phyloP scores from a whole-genome alignment of 2,888 invertebrate species.

The Callyntrura guangdongensis region DNA sequence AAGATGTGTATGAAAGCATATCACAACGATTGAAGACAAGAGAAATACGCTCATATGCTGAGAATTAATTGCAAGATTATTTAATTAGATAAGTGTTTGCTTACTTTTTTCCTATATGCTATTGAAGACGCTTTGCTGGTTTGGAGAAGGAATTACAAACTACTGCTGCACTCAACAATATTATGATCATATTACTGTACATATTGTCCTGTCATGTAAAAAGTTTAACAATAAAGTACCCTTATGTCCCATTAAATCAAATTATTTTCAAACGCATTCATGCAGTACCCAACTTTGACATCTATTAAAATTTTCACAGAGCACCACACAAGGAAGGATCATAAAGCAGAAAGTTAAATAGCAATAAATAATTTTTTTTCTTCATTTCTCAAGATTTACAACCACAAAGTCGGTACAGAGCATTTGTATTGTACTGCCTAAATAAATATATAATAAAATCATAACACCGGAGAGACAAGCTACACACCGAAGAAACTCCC shows the following conservation, averaged over 20 bases:
- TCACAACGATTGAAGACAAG: no score
- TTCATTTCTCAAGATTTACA: slow-evolving; percentile 41
- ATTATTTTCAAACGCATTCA: slow-evolving; percentile 30
- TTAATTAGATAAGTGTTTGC: no score
- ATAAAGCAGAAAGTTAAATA: background rate
- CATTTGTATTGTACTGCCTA: background rate
- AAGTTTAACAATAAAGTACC: background rate
- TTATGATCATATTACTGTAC: no score
- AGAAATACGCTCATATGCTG: no score
- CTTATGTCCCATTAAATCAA: slow-evolving; percentile 49
- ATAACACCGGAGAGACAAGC: slow-evolving; percentile 19
- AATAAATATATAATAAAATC: slow-evolving; percentile 49
- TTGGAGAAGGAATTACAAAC: background rate
- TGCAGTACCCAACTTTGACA: slow-evolving; percentile 23
- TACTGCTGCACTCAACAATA: no score
- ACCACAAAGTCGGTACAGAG: background rate
- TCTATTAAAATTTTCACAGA: slow-evolving; percentile 27
- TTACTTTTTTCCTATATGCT: background rate
- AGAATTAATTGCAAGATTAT: no score
- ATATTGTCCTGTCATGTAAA: no score
- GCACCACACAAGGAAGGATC: background rate
- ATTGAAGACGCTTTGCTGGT: background rate
- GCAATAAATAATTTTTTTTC: slow-evolving; percentile 35
- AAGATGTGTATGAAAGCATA: no score
- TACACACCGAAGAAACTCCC: background rate